Evolutionary conservation across 2,113 vertebrate species (phyloP), one percentile per base, ranked within the genome.

Genomic region (Acanthisitta chloris): DNA sequence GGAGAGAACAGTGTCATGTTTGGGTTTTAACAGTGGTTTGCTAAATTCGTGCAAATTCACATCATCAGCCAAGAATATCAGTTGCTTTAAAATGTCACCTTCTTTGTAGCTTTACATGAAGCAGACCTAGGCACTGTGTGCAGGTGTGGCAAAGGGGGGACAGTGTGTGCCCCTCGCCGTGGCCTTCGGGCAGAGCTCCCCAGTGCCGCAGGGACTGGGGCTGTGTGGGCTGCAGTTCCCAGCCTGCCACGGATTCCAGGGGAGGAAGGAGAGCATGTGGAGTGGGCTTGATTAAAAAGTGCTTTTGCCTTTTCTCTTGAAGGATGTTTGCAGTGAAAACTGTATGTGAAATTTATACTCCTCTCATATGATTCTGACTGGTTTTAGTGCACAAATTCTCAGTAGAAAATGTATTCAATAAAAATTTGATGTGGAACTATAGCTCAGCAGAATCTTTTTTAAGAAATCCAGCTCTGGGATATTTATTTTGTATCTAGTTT

Each of bases 331-430:
- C 91, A 89, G 94, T 93, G 94, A 80, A 86, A 94, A 77, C 93
- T 84, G 90, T 77, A 88, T 17, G 1, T 79, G 93, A 97, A 97
- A 97, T 98, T 97, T 98, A 97, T 97, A 88, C 95, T 79, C 84
- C 94, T 96, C 96, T 96, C 81, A 80, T 92, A 54, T 65, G 80
- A 95, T 96, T 95, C 59, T 90, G 97, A 97, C 97, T 97, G 96
- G 96, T 86, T 98, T 98, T 98, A 97, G 97, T 97, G 95, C 96
- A 92, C 88, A 91, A 86, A 96, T 97, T 97, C 97, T 97, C 96
- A 94, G 96, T 95, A 97, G 98, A 96, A 98, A 98, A 98, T 93
- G 97, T 94, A 95, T 96, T 88, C 97, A 96, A 97, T 98, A 98
- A 98, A 98, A 98, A 97, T 97, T 96, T 97, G 97, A 98, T 98